A percentile compares a stretch with the other conserved stretches of the same genome.
Conservation (phyloP, 2,797 vertebrate species). For the Falco columbarius region DNA sequence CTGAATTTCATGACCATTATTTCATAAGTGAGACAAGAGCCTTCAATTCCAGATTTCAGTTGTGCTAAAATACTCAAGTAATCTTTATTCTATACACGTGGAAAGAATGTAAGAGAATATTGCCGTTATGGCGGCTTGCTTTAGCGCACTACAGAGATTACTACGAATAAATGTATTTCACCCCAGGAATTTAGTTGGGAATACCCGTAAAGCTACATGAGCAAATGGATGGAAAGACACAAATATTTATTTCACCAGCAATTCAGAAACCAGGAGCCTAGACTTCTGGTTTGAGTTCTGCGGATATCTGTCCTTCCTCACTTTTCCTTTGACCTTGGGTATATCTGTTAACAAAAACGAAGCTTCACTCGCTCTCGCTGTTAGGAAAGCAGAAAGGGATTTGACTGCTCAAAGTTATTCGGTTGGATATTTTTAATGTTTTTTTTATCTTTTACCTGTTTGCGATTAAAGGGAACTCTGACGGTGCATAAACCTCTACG, state of each 20-base stretch:
- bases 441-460: neutral
- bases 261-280: neutral
- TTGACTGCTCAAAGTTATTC: neutral
- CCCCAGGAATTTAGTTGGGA: neutral
- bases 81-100: neutral
- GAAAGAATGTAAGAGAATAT: constrained; percentile 40
- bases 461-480: neutral
- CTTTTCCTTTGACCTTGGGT: neutral
- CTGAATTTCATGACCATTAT: neutral
- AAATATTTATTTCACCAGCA: neutral
- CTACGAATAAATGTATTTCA: neutral
- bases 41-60: constrained; percentile 29
- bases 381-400: neutral
- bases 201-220: neutral
- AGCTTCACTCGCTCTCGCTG: neutral
- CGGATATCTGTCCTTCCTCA: neutral
- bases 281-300: neutral
- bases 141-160: neutral
- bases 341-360: neutral
- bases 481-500: neutral
- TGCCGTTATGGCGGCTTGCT: neutral
- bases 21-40: constrained; percentile 8
- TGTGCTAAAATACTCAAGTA: constrained; percentile 34
- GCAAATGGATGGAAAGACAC: neutral
- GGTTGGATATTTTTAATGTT: neutral